A percentile compares a stretch with the other conserved stretches of the same genome.
These are phyloP conservation scores for Asarcornis scutulata DNA, from an alignment of 2,113 vertebrate species.

Conservation along the genomic window DNA sequence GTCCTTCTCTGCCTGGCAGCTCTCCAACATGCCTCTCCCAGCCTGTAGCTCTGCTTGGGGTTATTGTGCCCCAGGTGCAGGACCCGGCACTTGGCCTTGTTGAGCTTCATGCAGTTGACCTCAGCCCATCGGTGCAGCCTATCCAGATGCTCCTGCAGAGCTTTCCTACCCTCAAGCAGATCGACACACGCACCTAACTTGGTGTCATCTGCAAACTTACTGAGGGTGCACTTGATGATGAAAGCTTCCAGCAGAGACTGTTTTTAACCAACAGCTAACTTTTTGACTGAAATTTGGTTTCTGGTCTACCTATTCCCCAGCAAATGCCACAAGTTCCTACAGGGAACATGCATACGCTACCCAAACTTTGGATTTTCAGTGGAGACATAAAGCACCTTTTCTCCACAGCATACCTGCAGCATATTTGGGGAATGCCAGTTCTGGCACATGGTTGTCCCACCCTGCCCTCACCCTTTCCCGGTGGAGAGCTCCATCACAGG, in stretches of 20 bases:
- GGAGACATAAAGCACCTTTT: neutral
- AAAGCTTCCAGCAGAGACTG: neutral
- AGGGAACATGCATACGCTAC: rapidly evolving
- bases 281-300: neutral
- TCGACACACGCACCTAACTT: too few relatives aligned
- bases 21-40: too few relatives aligned
- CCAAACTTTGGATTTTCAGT: neutral
- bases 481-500: neutral
- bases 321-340: neutral
- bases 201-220: too few relatives aligned
- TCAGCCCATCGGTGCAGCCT: too few relatives aligned
- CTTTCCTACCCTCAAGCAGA: too few relatives aligned
- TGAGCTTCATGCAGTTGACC: too few relatives aligned
- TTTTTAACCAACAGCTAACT: neutral
- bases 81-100: too few relatives aligned
- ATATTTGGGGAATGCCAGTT: neutral
- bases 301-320: neutral
- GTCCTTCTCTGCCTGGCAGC: too few relatives aligned
- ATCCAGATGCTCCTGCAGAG: too few relatives aligned
- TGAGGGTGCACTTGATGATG: too few relatives aligned
- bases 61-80: too few relatives aligned
- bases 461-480: neutral
- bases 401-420: neutral
- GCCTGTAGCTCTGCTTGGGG: too few relatives aligned
- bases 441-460: neutral